These are phyloP conservation scores for Gnathonemus echidnorhynchus DNA, from an alignment of 2,113 vertebrate species.

Conservation along the genomic window DNA sequence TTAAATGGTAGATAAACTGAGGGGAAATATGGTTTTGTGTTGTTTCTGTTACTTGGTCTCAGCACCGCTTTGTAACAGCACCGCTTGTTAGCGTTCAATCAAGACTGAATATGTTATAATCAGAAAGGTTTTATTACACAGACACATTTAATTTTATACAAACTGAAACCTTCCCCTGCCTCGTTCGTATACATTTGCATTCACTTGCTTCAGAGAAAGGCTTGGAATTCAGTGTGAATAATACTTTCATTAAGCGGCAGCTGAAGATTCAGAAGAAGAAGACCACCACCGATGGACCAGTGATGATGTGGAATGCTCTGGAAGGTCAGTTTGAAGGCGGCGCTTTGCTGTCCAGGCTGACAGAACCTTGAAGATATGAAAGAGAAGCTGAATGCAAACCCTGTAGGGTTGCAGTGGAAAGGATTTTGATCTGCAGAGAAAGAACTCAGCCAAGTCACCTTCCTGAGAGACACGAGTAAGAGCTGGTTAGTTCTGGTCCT, in stretches of 20 bases:
- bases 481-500: neutral
- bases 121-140: neutral
- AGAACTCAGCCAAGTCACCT: neutral
- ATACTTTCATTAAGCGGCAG: neutral
- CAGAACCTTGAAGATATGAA: neutral
- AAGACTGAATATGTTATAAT: neutral
- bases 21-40: neutral
- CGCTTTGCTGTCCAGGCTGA: neutral
- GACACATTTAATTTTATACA: neutral
- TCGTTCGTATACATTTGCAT: neutral
- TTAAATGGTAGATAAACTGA: neutral
- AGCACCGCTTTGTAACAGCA: neutral
- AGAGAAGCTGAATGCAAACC: neutral
- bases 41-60: neutral
- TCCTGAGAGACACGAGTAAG: neutral
- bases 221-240: neutral
- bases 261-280: neutral
- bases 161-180: neutral
- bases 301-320: neutral
- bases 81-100: neutral
- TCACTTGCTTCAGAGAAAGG: neutral
- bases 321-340: neutral
- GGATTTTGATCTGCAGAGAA: neutral
- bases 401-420: neutral
- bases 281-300: neutral